phyloP scores from a whole-genome alignment of 2,797 vertebrate genomes.

The Melanotaenia nigrans region DNA sequence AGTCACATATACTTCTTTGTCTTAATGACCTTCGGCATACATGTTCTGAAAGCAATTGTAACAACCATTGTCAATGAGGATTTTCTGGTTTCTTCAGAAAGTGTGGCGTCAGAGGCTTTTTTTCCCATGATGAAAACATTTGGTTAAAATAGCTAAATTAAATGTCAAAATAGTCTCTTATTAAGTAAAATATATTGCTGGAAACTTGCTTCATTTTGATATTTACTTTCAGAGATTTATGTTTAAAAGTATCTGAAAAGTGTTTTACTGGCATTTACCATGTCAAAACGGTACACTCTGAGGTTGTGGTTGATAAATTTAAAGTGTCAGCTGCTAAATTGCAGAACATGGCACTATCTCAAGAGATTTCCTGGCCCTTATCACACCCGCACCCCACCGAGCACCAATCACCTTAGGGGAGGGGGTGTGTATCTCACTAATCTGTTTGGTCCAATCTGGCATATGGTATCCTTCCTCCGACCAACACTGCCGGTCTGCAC shows the following conservation, averaged over 20 bases:
- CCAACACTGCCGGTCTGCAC: conserved; percentile 25
- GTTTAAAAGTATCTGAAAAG: background rate
- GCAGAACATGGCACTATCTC: conserved; percentile 29
- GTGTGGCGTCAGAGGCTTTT: background rate
- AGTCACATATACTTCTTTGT: conserved; percentile 45
- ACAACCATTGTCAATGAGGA: conserved; percentile 16
- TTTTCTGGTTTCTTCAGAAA: conserved; percentile 13
- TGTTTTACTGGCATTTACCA: background rate
- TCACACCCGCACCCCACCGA: conserved; percentile 28
- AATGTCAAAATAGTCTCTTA: background rate
- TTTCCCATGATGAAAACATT: background rate
- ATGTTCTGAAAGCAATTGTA: conserved; percentile 14
- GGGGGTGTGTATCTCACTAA: conserved; percentile 44
- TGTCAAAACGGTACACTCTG: background rate
- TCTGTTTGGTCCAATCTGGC: conserved; percentile 66
- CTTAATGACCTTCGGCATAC: conserved; percentile 46
- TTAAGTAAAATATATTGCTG: background rate
- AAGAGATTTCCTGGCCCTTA: conserved; percentile 48
- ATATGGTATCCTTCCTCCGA: conserved; percentile 59
- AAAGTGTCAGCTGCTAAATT: conserved; percentile 26
- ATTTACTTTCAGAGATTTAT: background rate
- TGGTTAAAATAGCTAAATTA: background rate
- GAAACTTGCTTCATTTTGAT: background rate
- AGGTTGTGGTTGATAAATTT: background rate
- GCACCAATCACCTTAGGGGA: conserved; percentile 57